These are phyloP conservation scores for Orestias chungarensis DNA, from an alignment of 2,797 vertebrate genomes.

Conservation along the genomic window DNA sequence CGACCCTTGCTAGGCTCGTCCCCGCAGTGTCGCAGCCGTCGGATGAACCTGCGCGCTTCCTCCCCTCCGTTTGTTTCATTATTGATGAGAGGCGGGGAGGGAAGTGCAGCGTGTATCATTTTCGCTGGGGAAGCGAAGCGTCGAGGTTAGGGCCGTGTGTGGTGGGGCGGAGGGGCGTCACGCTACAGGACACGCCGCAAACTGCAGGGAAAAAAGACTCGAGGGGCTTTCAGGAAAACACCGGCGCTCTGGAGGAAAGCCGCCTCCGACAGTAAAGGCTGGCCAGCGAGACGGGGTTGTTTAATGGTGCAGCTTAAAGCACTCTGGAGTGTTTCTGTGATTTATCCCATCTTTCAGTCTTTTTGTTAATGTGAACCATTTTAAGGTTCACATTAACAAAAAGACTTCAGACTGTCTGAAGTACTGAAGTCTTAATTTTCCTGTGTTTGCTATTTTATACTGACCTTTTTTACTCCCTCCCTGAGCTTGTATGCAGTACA, in stretches of 20 bases:
- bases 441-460: not conserved
- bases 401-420: not conserved
- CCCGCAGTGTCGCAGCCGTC: slow-evolving; percentile 46
- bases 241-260: slow-evolving; percentile 23
- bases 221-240: slow-evolving; percentile 55
- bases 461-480: not conserved
- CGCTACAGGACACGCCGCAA: slow-evolving; percentile 63
- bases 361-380: slow-evolving; percentile 38
- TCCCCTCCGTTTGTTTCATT: slow-evolving; percentile 71
- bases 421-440: not conserved
- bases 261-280: slow-evolving; percentile 16
- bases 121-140: slow-evolving; percentile 57
- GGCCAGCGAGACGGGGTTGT: slow-evolving; percentile 20
- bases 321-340: slow-evolving; percentile 39
- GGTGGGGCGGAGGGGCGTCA: slow-evolving; percentile 42
- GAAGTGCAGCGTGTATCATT: slow-evolving; percentile 65
- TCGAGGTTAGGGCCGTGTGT: slow-evolving; percentile 21
- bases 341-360: slow-evolving; percentile 42
- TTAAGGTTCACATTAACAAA: too few species aligned
- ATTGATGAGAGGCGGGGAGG: slow-evolving; percentile 72
- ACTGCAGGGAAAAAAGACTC: slow-evolving; percentile 55
- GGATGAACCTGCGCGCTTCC: slow-evolving; percentile 57
- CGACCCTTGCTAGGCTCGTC: slow-evolving; percentile 20
- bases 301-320: slow-evolving; percentile 29
- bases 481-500: not conserved